Base-by-base conservation (phyloP, 2,797 vertebrate species). In the Gallirallus australis region DNA sequence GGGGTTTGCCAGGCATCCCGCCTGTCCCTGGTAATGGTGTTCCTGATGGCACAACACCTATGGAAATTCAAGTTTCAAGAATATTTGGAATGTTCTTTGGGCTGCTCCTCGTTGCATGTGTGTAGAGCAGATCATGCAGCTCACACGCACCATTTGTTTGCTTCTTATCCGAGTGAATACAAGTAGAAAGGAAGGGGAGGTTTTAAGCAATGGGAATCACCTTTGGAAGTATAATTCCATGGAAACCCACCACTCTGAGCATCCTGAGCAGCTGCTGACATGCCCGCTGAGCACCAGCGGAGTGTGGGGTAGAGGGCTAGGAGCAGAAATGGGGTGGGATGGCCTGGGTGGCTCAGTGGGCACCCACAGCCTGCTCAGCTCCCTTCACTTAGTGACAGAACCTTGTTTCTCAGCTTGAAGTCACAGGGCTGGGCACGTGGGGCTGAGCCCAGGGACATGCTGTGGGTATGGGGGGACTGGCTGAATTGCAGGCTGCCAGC, bases 351-450 rank as follows among this genome's bases (percentile, higher is more conserved):
- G 39, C 57, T 35, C 35, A 35, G 7, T 0, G 1, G 63, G 31
- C 53, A 47, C 39, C 56, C 6, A 3, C 39, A 54, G 47, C n/a
- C 28, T 28, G 18, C 39, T 39, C 47, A 20, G 54, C 24, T 37
- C 64, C 2, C 0, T 30, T 54, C 2, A 1, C 35, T 50, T 50
- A 42, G 57, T 0, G 5, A 33, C 20, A 15, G 33, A 2, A 0
- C 27, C 77, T 65, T 9, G 1, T 52, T 57, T 12, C 9, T 20
- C 28, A 9, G 31, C 52, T 61, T 30, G 9, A 47, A 45, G 24
- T 42, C 23, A 5, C 0, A 10, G 69, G 39, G 39, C 39, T 60
- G 39, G 23, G 15, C 27, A 28, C 15, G 2, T 0, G 1, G 2
- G 35, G 60, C 57, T 72, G 23, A 73, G 77, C 45, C 60, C 2